Evolutionary conservation across 1,140 invertebrate genomes (phyloP), one percentile per base, ranked within the genome.

Genomic region (Oreohelix idahoensis): DNA sequence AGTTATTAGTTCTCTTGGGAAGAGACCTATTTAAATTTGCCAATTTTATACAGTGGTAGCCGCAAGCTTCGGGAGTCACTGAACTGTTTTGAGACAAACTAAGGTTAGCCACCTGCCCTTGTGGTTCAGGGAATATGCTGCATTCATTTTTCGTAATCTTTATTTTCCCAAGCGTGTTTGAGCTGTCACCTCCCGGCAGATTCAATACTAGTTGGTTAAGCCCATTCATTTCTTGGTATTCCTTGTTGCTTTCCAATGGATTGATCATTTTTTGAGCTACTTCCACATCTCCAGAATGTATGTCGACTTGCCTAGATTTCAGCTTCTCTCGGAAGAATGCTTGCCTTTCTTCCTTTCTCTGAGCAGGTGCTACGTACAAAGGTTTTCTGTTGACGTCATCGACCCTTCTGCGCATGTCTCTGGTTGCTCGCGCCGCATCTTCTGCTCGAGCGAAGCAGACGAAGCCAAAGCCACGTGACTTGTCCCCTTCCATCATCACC

Each of bases 401-500:
- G 4, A 71, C 79, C 39, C 32, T 71, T 51, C 79, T 70, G 79
- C 79, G 79, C 63, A 81, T 81, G 66, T 81, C 79, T 49, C 79
- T 36, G 13, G 79, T 81, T n/a, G 79, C 79, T 1, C 79, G 42
- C 4, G 79, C 79, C 1, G 79, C 79, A 51, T 81, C 79, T 36
- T 81, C 79, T 0, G 79, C 79, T 13, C 79, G 32, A 39, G 69
- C 63, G 66, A 81, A 81, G 42, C 79, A 81, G n/a, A 81, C 79
- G 32, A 81, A 81, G 8, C 79, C 79, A 58, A 81, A 81, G 1
- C 79, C 79, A 45, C 79, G 36, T 42, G 79, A 81, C 29, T 51
- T 70, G 26, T 81, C 63, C 2, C 79, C 79, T 81, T 81, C 79
- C 79, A 81, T 81, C 79, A 81, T 81, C 1, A 81, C 79, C 79